Evolutionary conservation across 1,140 invertebrate genomes (phyloP).

Genomic region (Trypoxylus dichotomus): DNA sequence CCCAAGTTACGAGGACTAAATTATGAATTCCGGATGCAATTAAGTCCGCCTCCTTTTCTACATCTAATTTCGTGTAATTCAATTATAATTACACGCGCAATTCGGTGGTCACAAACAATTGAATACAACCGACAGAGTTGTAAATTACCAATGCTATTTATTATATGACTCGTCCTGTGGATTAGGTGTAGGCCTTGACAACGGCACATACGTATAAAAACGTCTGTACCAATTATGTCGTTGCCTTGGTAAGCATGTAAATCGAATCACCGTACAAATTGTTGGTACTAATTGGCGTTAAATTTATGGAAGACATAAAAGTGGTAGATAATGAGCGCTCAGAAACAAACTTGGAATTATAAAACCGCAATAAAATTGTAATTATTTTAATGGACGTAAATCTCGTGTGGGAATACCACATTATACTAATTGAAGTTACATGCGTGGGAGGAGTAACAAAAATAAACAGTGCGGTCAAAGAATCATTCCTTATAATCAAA

Average conservation of each 20-base stretch:
- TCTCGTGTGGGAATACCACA: neutral
- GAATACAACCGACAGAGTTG: neutral
- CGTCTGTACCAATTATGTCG: neutral
- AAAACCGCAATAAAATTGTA: neutral
- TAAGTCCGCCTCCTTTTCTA: constrained; percentile 14
- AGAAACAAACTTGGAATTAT: neutral
- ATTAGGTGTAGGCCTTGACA: neutral
- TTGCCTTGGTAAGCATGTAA: neutral
- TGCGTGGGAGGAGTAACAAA: neutral
- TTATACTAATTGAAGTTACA: neutral
- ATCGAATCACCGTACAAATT: neutral
- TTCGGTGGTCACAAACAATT: constrained; percentile 19
- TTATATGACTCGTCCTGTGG: neutral
- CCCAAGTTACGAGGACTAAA: neutral
- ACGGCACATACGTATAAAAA: neutral
- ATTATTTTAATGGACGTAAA: neutral
- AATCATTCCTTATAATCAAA: neutral
- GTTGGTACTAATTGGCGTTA: constrained; percentile 9
- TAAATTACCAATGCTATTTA: constrained; percentile 9
- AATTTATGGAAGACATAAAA: neutral
- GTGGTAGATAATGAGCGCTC: neutral
- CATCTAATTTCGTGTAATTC: constrained; percentile 24
- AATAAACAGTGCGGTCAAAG: neutral
- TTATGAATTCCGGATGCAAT: constrained; percentile 23
- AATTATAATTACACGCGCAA: constrained; percentile 10